These are phyloP conservation scores for Muraenolepis orangiensis DNA, from an alignment of 2,797 vertebrate genomes.

Conservation along the genomic window DNA sequence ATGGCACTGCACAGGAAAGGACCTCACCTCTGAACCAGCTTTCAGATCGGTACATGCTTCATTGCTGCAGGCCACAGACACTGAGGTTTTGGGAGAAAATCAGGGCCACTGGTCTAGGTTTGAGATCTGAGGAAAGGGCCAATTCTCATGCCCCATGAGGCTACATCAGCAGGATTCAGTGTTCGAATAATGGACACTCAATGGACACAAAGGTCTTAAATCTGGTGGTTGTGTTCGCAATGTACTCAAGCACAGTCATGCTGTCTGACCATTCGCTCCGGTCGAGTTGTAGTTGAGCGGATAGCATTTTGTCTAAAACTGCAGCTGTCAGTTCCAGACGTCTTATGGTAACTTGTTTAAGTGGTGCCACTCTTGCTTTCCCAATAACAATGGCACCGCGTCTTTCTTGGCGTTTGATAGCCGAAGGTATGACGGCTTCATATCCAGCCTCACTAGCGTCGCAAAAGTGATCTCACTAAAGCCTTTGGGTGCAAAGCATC, in stretches of 20 bases:
- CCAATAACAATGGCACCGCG: background rate
- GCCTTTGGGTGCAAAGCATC: background rate
- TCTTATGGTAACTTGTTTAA: background rate
- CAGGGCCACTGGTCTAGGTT: no score
- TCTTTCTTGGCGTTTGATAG: background rate
- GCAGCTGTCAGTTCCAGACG: background rate
- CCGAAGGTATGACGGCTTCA: background rate
- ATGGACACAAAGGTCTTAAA: conserved; percentile 2
- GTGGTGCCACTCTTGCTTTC: background rate
- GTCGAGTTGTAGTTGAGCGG: background rate
- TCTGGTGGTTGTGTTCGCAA: background rate
- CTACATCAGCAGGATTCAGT: no score
- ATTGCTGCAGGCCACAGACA: no score
- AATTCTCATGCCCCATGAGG: no score
- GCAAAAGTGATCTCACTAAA: conserved; percentile 1
- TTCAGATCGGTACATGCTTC: background rate
- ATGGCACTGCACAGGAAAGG: background rate
- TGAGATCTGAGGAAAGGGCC: no score
- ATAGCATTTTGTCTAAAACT: background rate
- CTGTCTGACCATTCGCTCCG: background rate
- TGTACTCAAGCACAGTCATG: conserved; percentile 23
- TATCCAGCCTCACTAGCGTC: background rate
- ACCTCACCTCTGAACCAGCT: background rate
- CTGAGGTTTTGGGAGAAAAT: no score
- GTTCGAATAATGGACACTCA: background rate